Base-by-base conservation (phyloP, 2,888 invertebrate genomes). In the Pomacea canaliculata region DNA sequence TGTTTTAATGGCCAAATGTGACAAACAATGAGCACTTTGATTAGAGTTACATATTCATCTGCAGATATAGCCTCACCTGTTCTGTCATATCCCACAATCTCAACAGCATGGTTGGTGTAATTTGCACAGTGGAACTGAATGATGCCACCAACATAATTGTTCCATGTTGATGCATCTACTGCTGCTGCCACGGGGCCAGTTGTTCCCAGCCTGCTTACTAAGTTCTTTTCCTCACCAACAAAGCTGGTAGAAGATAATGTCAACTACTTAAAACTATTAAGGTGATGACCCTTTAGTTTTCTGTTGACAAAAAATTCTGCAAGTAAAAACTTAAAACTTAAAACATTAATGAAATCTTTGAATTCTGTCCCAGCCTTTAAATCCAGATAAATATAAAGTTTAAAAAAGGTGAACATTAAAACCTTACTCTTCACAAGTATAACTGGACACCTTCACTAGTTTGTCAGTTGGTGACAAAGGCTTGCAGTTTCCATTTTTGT, bases 141-240 rank as follows among this genome's bases (percentile, higher is more conserved):
- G 60, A 96, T 93, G 0, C 96, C 96, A 0, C 95, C 95, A 13
- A 96, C 92, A 89, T 96, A 96, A 91, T 96, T 94, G 91, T 96
- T 95, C 96, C 96, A 96, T 1, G 94, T 93, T 51, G 94, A 92
- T 0, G 96, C 96, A 90, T 96, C 96, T 0, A 96, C 94, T 0
- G 95, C 95, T 0, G 94, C 95, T 0, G 94, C 93, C 3, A 96
- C 93, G 0, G 96, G 96, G 0, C 96, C 96, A 87, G 94, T 93
- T 19, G 91, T 92, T 9, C 94, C 94, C 68, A 96, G 83, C 9
- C 93, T 85, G 60, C 81, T 63, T 13, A 94, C 84, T 65, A 96
- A 93, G 71, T 92, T 90, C 46, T 94, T 92, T 89, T 96, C 96
- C 0, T 93, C 89, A 12, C 92, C 93, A 9, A 94, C 93, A 80